phyloP scores from a whole-genome alignment of 2,797 vertebrate species.

The Lepilemur ruficaudatus region DNA sequence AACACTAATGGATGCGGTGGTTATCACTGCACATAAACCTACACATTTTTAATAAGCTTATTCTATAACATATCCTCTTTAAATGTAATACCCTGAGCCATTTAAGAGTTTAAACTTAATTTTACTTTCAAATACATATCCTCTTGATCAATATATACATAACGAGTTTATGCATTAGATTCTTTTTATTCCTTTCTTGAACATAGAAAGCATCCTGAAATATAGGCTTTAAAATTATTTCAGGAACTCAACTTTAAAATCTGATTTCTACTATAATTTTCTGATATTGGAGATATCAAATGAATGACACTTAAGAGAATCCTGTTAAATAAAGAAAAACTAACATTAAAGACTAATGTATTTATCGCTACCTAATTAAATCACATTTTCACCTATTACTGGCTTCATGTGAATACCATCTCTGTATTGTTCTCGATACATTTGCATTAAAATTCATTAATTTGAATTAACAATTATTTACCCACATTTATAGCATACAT shows the following conservation, averaged over 20 bases:
- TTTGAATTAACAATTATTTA: constrained; percentile 65
- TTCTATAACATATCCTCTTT: background rate
- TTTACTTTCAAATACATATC: background rate
- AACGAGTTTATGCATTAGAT: background rate
- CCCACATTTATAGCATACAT: constrained; percentile 45
- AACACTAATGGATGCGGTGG: background rate
- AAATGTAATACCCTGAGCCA: background rate
- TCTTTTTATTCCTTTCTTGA: background rate
- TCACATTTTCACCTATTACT: constrained; percentile 5
- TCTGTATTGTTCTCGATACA: background rate
- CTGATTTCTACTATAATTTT: background rate
- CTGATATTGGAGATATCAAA: background rate
- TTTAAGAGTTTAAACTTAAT: background rate
- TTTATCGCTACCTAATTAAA: background rate
- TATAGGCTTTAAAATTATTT: background rate
- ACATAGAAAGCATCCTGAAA: background rate
- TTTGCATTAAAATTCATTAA: constrained; percentile 12
- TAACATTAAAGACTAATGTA: background rate
- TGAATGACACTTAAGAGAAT: background rate
- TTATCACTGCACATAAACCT: background rate
- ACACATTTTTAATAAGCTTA: background rate
- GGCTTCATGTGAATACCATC: background rate
- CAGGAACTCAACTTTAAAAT: background rate
- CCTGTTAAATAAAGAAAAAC: background rate
- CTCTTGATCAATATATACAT: background rate